Evolutionary conservation across 2,888 invertebrate species (phyloP).

Genomic region (Zaprionus obscuricornis): DNA sequence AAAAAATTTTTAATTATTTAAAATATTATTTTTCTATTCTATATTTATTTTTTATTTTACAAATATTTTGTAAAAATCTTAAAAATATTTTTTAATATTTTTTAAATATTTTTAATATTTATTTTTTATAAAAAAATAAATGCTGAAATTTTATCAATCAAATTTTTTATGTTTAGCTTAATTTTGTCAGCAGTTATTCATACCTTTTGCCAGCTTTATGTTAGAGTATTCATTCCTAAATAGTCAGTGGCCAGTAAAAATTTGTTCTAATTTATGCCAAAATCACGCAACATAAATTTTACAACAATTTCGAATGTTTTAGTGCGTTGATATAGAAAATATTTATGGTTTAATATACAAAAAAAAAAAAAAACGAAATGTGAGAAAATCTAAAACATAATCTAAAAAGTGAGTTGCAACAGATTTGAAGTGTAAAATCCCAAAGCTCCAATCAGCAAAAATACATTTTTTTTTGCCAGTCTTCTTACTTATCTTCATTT

Average conservation of each 20-base stretch:
- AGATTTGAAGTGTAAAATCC: slow-evolving; percentile 32
- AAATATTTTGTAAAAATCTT: too few species aligned
- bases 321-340: slow-evolving; percentile 35
- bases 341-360: slow-evolving; percentile 42
- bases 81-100: too few species aligned
- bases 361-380: too few species aligned
- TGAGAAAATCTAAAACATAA: slow-evolving; percentile 20
- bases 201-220: not conserved
- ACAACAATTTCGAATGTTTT: slow-evolving; percentile 40
- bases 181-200: too few species aligned
- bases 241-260: slow-evolving; percentile 1
- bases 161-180: too few species aligned
- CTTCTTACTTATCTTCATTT: not conserved
- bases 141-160: too few species aligned
- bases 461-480: not conserved
- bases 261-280: slow-evolving; percentile 49
- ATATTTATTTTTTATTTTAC: too few species aligned
- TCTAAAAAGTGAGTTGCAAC: slow-evolving; percentile 5
- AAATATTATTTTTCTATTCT: too few species aligned
- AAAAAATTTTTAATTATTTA: too few species aligned
- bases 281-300: slow-evolving; percentile 39
- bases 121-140: too few species aligned
- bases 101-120: too few species aligned
- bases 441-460: slow-evolving; percentile 35
- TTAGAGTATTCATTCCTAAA: not conserved